Evolutionary conservation across 2,888 invertebrate species (phyloP).

Genomic region (Zaprionus obscuricornis): DNA sequence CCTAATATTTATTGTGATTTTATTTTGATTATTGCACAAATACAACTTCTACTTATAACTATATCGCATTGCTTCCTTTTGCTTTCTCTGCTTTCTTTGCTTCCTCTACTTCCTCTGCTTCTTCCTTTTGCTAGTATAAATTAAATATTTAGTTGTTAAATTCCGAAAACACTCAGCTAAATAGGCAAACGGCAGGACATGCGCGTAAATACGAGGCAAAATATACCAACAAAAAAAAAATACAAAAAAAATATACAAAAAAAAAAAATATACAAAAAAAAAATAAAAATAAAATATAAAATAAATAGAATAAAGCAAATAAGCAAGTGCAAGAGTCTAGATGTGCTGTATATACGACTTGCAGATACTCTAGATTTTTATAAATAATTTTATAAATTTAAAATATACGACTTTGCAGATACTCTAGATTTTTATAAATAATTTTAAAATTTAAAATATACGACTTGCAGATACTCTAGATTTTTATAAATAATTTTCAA

Average conservation of each 20-base stretch:
- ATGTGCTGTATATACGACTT: no score
- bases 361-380: no score
- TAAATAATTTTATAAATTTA: no score
- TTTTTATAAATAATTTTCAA: no score
- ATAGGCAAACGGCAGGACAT: conserved; percentile 18
- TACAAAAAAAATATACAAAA: conserved; percentile 3
- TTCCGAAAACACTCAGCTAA: conserved; percentile 24
- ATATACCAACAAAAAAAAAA: conserved; percentile 12
- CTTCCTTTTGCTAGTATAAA: conserved; percentile 14
- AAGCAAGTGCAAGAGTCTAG: no score
- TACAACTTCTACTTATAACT: conserved; percentile 37
- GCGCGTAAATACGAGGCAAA: not conserved
- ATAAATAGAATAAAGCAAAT: not conserved
- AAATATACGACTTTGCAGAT: no score
- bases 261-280: conserved; percentile 23
- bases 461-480: no score
- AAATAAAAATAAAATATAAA: conserved; percentile 35
- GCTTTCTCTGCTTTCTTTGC: no score
- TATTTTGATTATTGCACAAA: conserved; percentile 18
- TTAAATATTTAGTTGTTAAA: conserved; percentile 29
- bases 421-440: no score
- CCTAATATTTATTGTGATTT: conserved; percentile 52
- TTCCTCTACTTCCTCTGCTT: no score
- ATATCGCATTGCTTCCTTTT: conserved; percentile 44
- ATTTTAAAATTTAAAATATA: no score